These are phyloP conservation scores for human DNA, from an alignment of 2,113 vertebrate genomes.

Conservation along the genomic window DNA sequence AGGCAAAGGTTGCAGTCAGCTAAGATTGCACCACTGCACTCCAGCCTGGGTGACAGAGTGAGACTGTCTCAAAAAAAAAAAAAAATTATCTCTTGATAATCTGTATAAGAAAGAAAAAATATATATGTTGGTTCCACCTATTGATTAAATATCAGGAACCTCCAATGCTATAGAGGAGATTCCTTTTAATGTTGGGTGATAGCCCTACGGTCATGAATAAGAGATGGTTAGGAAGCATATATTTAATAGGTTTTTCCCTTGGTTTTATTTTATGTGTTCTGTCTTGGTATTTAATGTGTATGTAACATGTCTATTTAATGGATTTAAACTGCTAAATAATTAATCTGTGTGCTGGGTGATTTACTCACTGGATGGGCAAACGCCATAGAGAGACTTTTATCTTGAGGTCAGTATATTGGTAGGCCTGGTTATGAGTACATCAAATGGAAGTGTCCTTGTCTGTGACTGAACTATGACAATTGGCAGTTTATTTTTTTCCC, in stretches of 20 bases:
- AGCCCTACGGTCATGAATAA: slow-evolving; percentile 37
- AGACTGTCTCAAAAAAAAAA: no score
- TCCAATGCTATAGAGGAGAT: background rate
- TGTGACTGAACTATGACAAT: background rate
- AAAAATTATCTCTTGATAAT: background rate
- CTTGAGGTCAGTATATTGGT: background rate
- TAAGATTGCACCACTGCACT: no score
- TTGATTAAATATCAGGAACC: background rate
- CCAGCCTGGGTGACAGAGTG: no score
- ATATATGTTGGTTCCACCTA: background rate
- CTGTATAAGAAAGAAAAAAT: background rate
- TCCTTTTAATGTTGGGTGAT: background rate
- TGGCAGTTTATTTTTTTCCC: background rate
- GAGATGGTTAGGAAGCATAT: slow-evolving; percentile 14
- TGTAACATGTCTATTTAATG: slow-evolving; percentile 55
- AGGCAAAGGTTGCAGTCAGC: no score
- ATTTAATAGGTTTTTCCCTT: slow-evolving; percentile 35
- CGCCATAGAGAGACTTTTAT: background rate
- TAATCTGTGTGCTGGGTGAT: slow-evolving; percentile 23
- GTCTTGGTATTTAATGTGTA: slow-evolving; percentile 47
- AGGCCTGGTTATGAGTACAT: background rate
- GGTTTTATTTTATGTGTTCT: slow-evolving; percentile 34
- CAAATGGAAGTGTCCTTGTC: background rate
- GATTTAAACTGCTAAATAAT: slow-evolving; percentile 60
- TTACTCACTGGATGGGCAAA: background rate